Evolutionary conservation across 2,113 vertebrate genomes (phyloP), one percentile per base, ranked within the genome.

Genomic region (Passer domesticus): DNA sequence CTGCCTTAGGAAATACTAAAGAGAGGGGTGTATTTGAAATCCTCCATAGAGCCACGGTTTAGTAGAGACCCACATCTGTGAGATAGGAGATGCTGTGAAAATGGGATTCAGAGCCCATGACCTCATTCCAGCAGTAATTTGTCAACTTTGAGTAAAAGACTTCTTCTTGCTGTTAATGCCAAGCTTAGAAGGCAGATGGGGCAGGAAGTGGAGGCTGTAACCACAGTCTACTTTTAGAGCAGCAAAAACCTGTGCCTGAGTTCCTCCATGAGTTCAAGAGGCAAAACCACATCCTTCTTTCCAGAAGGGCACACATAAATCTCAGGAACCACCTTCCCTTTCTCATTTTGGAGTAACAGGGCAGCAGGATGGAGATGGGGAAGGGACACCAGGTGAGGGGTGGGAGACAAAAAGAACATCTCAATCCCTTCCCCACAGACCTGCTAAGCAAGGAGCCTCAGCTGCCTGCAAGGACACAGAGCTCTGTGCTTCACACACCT

Each of bases 1-100:
- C 91, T 93, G 94, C 94, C 96, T 94, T 84, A 93, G 95, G 95
- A 96, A 75, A 92, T 70, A 89, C 68, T 92, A 78, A 93, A 67
- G 73, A 95, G 86, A 84, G 35, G 64, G 52, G 56, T 44, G 63
- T 52, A 19, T 66, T 16, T 67, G 47, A 89, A 97, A 95, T 92
- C 80, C 83, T 87, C 80, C 52, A n/a, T 6, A 68, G 72, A 96
- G 68, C 73, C 86, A 83, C 4, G 15, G 39, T 95, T 93, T 92
- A 94, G 47, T 80, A n/a, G 12, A 87, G 92, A 94, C 94, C 94
- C 91, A 64, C 73, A 92, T 87, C 68, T 92, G 50, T 31, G 68
- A 90, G 50, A 37, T 1, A 55, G 82, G 59, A 94, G 72, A 50
- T 20, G 79, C 68, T 92, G 83, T 78, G 76, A 90, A 95, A 96